Conservation (phyloP, 2,888 invertebrate species). For the Stenoptilia bipunctidactyla region DNA sequence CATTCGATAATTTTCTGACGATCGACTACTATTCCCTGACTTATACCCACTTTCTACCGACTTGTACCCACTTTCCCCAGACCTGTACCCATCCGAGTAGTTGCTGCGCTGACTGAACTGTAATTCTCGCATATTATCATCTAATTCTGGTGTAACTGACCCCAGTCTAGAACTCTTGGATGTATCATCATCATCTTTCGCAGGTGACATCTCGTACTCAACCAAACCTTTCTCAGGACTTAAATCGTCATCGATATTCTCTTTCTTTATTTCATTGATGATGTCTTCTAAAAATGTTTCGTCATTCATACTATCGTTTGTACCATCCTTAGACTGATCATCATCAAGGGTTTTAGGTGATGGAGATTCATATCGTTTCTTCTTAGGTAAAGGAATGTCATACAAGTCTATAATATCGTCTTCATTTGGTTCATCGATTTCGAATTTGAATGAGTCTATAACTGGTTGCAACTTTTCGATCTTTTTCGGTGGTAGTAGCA, state of each 20-base stretch:
- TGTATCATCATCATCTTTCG: slow-evolving; percentile 24
- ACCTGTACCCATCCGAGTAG: slow-evolving; percentile 36
- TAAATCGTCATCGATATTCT: slow-evolving; percentile 32
- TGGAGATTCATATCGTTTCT: slow-evolving; percentile 31
- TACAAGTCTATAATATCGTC: slow-evolving; percentile 44
- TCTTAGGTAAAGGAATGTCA: slow-evolving; percentile 23
- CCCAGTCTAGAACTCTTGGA: slow-evolving; percentile 16
- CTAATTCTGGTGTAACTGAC: slow-evolving; percentile 49
- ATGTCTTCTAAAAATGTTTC: slow-evolving; percentile 57
- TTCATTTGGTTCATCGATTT: slow-evolving; percentile 46
- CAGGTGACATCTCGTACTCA: slow-evolving; percentile 54
- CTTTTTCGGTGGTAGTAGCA: slow-evolving; percentile 20
- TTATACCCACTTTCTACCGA: slow-evolving; percentile 32
- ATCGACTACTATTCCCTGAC: slow-evolving; percentile 21
- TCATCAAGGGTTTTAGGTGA: slow-evolving; percentile 28
- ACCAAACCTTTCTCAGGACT: slow-evolving; percentile 51
- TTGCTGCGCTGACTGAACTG: slow-evolving; percentile 30
- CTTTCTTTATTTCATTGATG: slow-evolving; percentile 58
- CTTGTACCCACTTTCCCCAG: slow-evolving; percentile 32
- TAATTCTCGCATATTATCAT: slow-evolving; percentile 29
- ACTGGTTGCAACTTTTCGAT: slow-evolving; percentile 48
- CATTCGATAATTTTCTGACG: slow-evolving; percentile 18
- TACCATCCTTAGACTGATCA: slow-evolving; percentile 29
- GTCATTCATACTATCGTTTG: slow-evolving; percentile 39
- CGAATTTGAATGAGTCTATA: slow-evolving; percentile 50